phyloP scores from a whole-genome alignment of 2,113 vertebrate genomes.

The Halichoerus grypus region DNA sequence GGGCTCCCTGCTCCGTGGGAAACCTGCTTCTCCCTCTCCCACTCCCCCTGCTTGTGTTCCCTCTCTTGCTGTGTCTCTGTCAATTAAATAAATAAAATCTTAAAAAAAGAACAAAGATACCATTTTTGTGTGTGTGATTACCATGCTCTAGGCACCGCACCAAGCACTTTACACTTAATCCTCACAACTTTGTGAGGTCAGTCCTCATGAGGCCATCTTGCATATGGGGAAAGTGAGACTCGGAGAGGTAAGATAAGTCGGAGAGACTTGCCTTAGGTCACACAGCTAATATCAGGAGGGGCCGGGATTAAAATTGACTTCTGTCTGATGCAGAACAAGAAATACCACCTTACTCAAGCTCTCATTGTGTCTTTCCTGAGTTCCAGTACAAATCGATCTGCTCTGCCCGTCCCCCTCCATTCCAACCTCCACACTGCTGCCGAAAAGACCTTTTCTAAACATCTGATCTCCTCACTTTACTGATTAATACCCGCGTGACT shows the following conservation, averaged over 20 bases:
- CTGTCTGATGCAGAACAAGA: neutral
- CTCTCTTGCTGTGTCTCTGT: too few relatives aligned
- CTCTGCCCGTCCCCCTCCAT: neutral
- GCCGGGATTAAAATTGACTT: neutral
- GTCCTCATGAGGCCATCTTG: neutral
- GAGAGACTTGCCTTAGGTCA: neutral
- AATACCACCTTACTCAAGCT: neutral
- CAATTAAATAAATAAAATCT: too few relatives aligned
- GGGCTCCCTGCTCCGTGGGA: too few relatives aligned
- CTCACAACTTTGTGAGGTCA: neutral
- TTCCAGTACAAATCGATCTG: neutral
- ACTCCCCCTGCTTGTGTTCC: too few relatives aligned
- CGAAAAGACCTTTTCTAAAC: neutral
- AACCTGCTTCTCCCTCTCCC: too few relatives aligned
- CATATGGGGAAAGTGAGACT: neutral
- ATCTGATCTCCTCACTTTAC: neutral
- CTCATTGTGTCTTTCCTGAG: neutral
- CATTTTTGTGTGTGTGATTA: neutral
- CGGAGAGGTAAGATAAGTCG: neutral
- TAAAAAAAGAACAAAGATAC: neutral
- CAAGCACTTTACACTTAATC: neutral
- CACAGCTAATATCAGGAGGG: neutral
- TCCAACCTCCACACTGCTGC: neutral
- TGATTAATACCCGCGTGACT: neutral
- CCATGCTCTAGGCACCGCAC: neutral